These are phyloP conservation scores for Morpho deidamia DNA, from an alignment of 2,888 invertebrate genomes.

Conservation along the genomic window DNA sequence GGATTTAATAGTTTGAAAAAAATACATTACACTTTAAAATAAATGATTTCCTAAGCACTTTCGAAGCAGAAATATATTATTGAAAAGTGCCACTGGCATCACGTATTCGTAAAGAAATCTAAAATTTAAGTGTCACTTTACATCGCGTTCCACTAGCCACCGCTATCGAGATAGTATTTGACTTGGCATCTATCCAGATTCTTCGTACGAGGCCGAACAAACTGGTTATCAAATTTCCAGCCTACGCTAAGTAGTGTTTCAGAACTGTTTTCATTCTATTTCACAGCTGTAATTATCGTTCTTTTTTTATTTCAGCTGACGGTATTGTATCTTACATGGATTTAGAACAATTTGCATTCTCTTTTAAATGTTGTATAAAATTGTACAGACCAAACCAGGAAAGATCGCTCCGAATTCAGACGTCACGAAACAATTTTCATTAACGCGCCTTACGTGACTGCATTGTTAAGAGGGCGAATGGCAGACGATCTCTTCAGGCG, in stretches of 20 bases:
- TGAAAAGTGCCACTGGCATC: background rate
- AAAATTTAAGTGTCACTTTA: slow-evolving; percentile 8
- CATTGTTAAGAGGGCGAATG: slow-evolving; percentile 52
- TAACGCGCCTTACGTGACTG: slow-evolving; percentile 64
- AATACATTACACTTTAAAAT: too few relatives aligned
- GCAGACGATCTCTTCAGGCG: slow-evolving; percentile 37
- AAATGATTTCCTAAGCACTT: too few relatives aligned
- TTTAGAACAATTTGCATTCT: background rate
- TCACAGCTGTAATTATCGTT: background rate
- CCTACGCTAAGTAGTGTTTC: background rate
- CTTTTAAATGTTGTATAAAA: background rate
- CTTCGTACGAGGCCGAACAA: background rate
- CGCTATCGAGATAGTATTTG: slow-evolving; percentile 17
- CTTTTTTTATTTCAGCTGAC: background rate
- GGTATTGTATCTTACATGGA: background rate
- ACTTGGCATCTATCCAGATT: slow-evolving; percentile 15
- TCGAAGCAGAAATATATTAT: too few relatives aligned
- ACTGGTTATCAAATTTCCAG: slow-evolving; percentile 6
- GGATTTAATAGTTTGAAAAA: too few relatives aligned
- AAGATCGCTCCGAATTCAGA: slow-evolving; percentile 44
- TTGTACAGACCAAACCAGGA: background rate
- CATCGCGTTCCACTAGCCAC: slow-evolving; percentile 6
- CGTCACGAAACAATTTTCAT: slow-evolving; percentile 71
- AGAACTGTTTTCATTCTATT: background rate
- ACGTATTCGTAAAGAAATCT: slow-evolving; percentile 3